Conservation (phyloP, 2,888 invertebrate species). For the Caenorhabditis auriculariae region DNA sequence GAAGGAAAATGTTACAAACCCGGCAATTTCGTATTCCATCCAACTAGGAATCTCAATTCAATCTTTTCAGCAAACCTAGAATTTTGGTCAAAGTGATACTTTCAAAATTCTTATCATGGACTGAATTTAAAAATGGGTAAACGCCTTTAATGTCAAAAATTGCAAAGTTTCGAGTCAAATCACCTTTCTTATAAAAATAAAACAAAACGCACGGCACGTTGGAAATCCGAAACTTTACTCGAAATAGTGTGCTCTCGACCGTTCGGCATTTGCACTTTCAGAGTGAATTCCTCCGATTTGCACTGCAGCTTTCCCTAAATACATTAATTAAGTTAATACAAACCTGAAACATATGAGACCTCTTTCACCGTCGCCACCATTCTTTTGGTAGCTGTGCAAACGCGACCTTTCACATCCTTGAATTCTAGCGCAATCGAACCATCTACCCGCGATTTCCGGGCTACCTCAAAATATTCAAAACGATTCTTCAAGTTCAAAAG, state of each 20-base stretch:
- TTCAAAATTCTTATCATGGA: no score
- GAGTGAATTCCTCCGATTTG: conserved; percentile 53
- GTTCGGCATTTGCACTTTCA: conserved; percentile 33
- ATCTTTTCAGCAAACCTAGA: no score
- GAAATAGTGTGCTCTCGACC: conserved; percentile 38
- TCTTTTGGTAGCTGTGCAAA: conserved; percentile 69
- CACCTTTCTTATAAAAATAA: neutral
- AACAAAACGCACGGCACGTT: conserved; percentile 42
- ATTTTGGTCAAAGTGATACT: no score
- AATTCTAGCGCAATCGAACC: conserved; percentile 69
- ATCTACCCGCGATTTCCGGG: conserved; percentile 70
- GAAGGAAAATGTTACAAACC: neutral
- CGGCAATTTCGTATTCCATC: no score
- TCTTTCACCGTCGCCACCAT: conserved; percentile 26
- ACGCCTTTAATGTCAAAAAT: no score
- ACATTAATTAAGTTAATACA: neutral
- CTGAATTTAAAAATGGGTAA: no score
- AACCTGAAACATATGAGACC: neutral
- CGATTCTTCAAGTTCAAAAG: neutral
- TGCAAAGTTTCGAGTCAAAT: no score
- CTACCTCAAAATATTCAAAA: conserved; percentile 66
- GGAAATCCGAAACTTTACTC: conserved; percentile 54
- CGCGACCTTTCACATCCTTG: conserved; percentile 71
- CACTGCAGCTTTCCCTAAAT: conserved; percentile 10
- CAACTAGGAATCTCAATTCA: no score